Base-by-base conservation (phyloP, 2,888 invertebrate species). In the Synergus japonicus region DNA sequence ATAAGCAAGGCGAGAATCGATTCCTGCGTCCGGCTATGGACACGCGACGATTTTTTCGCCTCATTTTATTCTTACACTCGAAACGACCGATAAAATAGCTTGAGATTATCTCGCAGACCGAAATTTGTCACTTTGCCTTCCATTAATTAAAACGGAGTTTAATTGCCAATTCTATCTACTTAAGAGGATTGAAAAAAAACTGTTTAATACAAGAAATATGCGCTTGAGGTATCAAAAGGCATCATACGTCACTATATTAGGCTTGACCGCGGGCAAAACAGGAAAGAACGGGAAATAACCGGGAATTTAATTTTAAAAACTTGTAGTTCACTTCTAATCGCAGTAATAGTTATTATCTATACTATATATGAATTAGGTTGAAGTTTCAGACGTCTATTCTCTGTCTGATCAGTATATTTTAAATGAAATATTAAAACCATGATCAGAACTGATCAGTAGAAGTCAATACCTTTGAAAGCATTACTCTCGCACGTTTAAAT, bases 1-100 rank as follows among this genome's bases (percentile, higher is more conserved):
- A 22, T 22, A 22, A 46, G 15, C 15, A 54, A 69, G 49, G 49
- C 29, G 15, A 69, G 49, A 69, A 69, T 69, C 29, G 66, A 78
- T 67, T 66, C 78, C 81, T 80, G 37, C 37, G 78, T 83, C 80
- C 79, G 80, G 82, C 79, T 77, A 58, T 18, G 46, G 49, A 80
- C 80, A 83, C 80, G 79, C 79, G 82, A 80, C 81, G 79, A 82
- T 81, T 83, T 73, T 73, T 73, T 54, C 22, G 46, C 2, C 49
- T 69, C 18, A 69, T 69, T 73, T 29, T 41, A 37, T 65, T 65
- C 37, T 54, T n/a, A 49, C 9, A 73, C 15, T 54, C 54, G n/a
- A 54, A 73, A 54, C 2, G 10, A 73, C 37, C 54, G 54, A 73
- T 49, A 9, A 73, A 73, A 54, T 73, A 73, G 46, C 37, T 73